Evolutionary conservation across 2,797 vertebrate species (phyloP), one percentile per base, ranked within the genome.

Genomic region (Falco berigora): DNA sequence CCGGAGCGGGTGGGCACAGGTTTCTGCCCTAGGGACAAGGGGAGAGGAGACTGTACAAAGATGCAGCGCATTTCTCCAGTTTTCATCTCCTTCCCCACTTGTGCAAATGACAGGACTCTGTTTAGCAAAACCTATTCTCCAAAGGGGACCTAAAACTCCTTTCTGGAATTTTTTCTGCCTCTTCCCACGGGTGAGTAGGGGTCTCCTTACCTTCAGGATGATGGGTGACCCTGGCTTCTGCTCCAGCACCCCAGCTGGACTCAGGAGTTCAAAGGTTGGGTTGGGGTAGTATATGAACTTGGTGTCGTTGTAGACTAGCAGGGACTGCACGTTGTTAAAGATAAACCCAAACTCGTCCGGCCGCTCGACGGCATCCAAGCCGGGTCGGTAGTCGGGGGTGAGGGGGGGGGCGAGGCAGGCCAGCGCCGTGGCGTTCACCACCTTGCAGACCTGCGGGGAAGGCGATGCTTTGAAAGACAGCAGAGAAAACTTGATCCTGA

Each of bases 261-360:
- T 99, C 80, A 99, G 98, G 5, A 99, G 98, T 38, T 99, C 99
- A 15, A 99, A 99, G 19, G 98, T 99, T 4, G 99, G 99, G 97
- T 99, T 99, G 28, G 99, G 99, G 94, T 99, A 99, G 97, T 99
- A 99, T 84, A 99, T 98, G 95, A 99, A 99, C 97, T 99, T 99
- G 95, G 99, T 99, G 98, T 99, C 99, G 12, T 99, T 99, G 98
- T 99, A 99, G 96, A 99, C 98, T 75, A 99, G 98, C 94, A 99
- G 98, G 17, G 99, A 98, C 96, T 99, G 99, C 55, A 99, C 99
- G 12, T 99, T 99, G 98, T 99, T 99, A 94, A 99, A 99, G 97
- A 99, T 98, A 80, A 99, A 99, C 8, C 99, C 99, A 13, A 99
- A 99, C 98, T 99, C 99, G 0, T 99, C 99, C 0, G 99, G 99